Percentiles rank a stretch among this genome's conserved stretches.
These are phyloP conservation scores for Condylostylus longicornis DNA, from an alignment of 1,140 invertebrate genomes.

Conservation along the genomic window DNA sequence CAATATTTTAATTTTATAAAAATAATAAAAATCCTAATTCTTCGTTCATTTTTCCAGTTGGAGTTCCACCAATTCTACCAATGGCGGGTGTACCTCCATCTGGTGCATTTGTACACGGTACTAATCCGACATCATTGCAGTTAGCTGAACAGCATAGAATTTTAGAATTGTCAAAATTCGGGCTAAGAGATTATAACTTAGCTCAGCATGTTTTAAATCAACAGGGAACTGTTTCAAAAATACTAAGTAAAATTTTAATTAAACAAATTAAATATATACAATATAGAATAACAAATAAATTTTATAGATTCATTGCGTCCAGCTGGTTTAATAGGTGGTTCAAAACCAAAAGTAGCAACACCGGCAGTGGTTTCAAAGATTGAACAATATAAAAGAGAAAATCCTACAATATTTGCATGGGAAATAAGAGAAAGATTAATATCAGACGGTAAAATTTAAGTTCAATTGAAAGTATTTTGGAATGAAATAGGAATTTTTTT, in stretches of 20 bases:
- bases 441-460: slow-evolving; percentile 71
- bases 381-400: slow-evolving; percentile 90
- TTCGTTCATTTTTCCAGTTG: too few species aligned
- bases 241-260: slow-evolving; percentile 75
- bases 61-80: too few species aligned
- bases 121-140: slow-evolving; percentile 41
- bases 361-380: slow-evolving; percentile 90
- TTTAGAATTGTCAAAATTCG: slow-evolving; percentile 67
- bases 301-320: slow-evolving; percentile 80
- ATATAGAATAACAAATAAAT: too few species aligned
- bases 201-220: slow-evolving; percentile 76
- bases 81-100: too few species aligned
- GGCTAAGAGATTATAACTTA: slow-evolving; percentile 73
- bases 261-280: too few species aligned
- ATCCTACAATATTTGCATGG: slow-evolving; percentile 97
- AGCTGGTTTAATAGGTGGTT: slow-evolving; percentile 92
- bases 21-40: too few species aligned
- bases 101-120: too few species aligned
- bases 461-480: too few species aligned
- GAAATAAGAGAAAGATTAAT: slow-evolving; percentile 87
- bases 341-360: slow-evolving; percentile 96
- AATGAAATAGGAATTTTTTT: too few species aligned
- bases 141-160: slow-evolving; percentile 57
- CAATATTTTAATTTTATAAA: too few species aligned
- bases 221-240: slow-evolving; percentile 82